These are phyloP conservation scores for Alaudala cheleensis DNA, from an alignment of 2,113 vertebrate genomes.

Conservation along the genomic window DNA sequence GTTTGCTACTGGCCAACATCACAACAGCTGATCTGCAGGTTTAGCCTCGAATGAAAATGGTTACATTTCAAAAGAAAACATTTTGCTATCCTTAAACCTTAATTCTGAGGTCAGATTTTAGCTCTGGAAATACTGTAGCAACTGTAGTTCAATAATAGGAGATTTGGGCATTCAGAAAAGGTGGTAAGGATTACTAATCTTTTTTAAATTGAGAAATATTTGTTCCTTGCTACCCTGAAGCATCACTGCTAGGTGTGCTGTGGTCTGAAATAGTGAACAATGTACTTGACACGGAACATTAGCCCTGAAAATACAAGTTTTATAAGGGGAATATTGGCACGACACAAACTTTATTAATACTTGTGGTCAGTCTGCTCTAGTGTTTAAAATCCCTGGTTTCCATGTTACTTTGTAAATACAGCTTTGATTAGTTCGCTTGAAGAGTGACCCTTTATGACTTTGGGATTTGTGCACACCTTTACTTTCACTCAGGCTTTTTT, in stretches of 20 bases:
- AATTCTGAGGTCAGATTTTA: neutral
- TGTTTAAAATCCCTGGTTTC: constrained; percentile 41
- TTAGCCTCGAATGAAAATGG: neutral
- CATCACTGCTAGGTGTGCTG: neutral
- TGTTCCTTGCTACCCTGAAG: neutral
- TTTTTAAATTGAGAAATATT: neutral
- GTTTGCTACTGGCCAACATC: neutral
- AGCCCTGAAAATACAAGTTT: neutral
- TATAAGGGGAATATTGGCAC: neutral
- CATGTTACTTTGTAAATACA: constrained; percentile 45
- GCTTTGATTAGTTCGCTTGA: neutral
- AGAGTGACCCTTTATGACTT: neutral
- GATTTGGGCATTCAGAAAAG: neutral
- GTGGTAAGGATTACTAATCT: neutral
- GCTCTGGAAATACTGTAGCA: neutral
- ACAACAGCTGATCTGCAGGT: neutral
- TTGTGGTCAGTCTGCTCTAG: neutral
- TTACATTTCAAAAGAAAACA: neutral
- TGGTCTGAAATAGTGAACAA: fast-evolving
- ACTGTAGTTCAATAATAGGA: neutral
- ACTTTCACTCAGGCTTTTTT: neutral
- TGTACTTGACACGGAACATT: neutral
- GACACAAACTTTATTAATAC: neutral
- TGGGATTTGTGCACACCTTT: neutral
- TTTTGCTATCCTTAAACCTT: neutral